Base-by-base conservation (phyloP, 2,113 vertebrate species). In the Tenrec ecaudatus region DNA sequence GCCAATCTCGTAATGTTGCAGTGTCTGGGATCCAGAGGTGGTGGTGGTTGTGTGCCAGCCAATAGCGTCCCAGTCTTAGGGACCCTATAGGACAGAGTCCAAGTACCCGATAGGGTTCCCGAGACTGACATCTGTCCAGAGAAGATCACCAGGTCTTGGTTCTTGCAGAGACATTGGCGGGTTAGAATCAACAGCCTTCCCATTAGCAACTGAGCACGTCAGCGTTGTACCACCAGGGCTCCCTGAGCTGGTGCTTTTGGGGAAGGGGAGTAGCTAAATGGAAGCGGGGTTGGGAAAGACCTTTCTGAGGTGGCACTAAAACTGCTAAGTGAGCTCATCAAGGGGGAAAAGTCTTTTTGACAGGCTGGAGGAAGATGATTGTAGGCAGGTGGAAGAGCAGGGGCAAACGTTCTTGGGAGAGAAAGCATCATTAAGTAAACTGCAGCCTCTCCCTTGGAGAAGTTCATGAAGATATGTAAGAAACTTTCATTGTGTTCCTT, bases 401-500 rank as follows among this genome's bases (percentile, higher is more conserved):
- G 20, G 27, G 19, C 64, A 84, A 58, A 66, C 53, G 40, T 47
- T 53, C 53, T 53, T 53, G 47, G 47, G 47, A 53, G 47, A 14
- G 12, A 53, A 53, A 53, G 47, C 47, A 53, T 53, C 47, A 40
- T 53, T 10, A 53, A 53, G 47, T 10, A 53, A 53, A 14, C 47
- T 53, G 47, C 47, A 10, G 47, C 47, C 47, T 57, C 38, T 78
- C 29, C 15, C n/a, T 53, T 31, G 64, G 77, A 88, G 64, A 29
- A 23, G 17, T 76, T 66, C 20, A 29, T 73, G 57, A 14, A 90
- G 27, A 76, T 78, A 82, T 19, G 4, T 38, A n/a, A 58, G 38
- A 94, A 43, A 83, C 64, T 83, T 71, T 90, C 25, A 66, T 33
- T 38, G 76, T 7, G 16, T 11, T 47, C 73, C 38, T 93, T 92